These are phyloP conservation scores for Diplodus puntazzo DNA, from an alignment of 2,797 vertebrate genomes.

Conservation along the genomic window DNA sequence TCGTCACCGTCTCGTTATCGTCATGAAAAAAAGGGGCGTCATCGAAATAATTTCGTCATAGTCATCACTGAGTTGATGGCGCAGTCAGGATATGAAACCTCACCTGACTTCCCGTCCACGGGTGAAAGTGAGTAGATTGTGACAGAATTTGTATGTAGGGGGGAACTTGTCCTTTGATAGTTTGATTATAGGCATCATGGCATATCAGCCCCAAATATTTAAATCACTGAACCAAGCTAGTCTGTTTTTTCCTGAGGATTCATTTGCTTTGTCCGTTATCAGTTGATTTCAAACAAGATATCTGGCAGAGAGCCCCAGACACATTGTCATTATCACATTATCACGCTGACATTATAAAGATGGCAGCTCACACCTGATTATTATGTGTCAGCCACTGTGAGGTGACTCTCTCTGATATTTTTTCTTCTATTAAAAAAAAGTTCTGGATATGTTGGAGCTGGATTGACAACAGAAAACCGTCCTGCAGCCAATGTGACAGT, in stretches of 20 bases:
- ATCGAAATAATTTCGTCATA: no score
- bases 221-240: neutral
- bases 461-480: neutral
- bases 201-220: neutral
- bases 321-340: neutral
- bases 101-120: no score
- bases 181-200: neutral
- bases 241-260: neutral
- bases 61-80: no score
- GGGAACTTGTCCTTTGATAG: no score
- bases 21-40: no score
- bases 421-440: constrained; percentile 1
- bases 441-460: neutral
- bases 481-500: constrained; percentile 27
- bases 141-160: no score
- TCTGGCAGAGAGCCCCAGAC: neutral
- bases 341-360: constrained; percentile 21
- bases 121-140: no score
- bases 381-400: neutral
- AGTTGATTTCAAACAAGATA: neutral
- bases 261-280: neutral
- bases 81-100: no score
- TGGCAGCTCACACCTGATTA: neutral
- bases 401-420: constrained; percentile 1
- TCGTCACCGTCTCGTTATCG: no score